These are phyloP conservation scores for Temnothorax rugatulus DNA, from an alignment of 2,888 invertebrate species.

Conservation along the genomic window DNA sequence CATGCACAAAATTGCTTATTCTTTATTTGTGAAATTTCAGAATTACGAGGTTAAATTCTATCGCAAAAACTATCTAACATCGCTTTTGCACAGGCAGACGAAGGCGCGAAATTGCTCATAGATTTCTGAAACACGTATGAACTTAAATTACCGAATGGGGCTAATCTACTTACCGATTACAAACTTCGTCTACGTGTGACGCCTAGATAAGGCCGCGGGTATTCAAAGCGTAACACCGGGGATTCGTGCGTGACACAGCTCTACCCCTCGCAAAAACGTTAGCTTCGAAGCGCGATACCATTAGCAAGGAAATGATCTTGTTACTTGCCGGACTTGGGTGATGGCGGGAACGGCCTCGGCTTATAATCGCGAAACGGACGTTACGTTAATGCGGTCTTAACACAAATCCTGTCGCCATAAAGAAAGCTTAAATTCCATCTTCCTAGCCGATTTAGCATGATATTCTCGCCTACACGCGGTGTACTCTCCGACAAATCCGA, in stretches of 20 bases:
- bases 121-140: constrained; percentile 53
- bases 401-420: constrained; percentile 11
- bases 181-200: constrained; percentile 52
- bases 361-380: constrained; percentile 35
- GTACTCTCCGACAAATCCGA: not conserved
- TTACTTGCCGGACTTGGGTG: constrained; percentile 38
- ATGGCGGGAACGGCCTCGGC: not conserved
- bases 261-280: constrained; percentile 40
- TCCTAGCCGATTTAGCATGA: not conserved
- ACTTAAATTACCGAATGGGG: constrained; percentile 46
- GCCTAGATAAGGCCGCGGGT: constrained; percentile 46
- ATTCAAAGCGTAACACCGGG: constrained; percentile 50
- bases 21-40: not conserved
- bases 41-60: not conserved
- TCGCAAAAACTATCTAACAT: not conserved
- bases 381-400: constrained; percentile 34
- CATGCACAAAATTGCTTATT: not conserved
- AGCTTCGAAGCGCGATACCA: constrained; percentile 46
- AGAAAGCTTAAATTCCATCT: constrained; percentile 42
- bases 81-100: not conserved
- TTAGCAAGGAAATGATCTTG: constrained; percentile 54
- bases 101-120: constrained; percentile 31
- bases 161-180: constrained; percentile 54
- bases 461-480: not conserved
- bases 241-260: constrained; percentile 55